Percentiles rank a stretch among this genome's conserved stretches.
phyloP scores from a whole-genome alignment of 2,888 invertebrate species.

The Beris morrisii region DNA sequence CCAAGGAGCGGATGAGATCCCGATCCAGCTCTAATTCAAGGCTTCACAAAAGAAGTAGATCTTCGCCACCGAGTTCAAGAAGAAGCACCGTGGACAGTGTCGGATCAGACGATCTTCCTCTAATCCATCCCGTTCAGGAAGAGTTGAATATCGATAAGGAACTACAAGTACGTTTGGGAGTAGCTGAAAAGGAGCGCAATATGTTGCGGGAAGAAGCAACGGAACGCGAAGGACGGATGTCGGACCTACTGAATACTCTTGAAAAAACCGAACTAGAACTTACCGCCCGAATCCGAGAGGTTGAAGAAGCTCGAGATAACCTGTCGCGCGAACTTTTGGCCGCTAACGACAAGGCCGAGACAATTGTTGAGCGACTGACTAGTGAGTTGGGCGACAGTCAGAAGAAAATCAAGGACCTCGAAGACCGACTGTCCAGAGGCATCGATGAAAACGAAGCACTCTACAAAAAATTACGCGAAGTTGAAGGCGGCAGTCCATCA shows the following conservation, averaged over 20 bases:
- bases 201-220: slow-evolving; percentile 73
- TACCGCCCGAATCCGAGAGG: slow-evolving; percentile 69
- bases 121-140: slow-evolving; percentile 51
- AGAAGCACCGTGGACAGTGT: slow-evolving; percentile 68
- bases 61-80: slow-evolving; percentile 64
- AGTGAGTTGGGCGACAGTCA: slow-evolving; percentile 70
- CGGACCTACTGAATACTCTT: slow-evolving; percentile 73
- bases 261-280: slow-evolving; percentile 78
- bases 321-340: slow-evolving; percentile 65
- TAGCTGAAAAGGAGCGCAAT: slow-evolving; percentile 72
- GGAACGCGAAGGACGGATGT: slow-evolving; percentile 72
- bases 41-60: slow-evolving; percentile 63
- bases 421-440: slow-evolving; percentile 64
- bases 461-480: slow-evolving; percentile 70
- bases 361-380: slow-evolving; percentile 70
- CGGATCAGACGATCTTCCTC: slow-evolving; percentile 60
- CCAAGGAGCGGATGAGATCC: slow-evolving; percentile 65
- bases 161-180: slow-evolving; percentile 69
- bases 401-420: slow-evolving; percentile 55
- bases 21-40: slow-evolving; percentile 59
- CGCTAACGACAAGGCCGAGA: slow-evolving; percentile 69
- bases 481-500: slow-evolving; percentile 61
- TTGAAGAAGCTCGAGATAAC: slow-evolving; percentile 69
- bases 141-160: slow-evolving; percentile 59
- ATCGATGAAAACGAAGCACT: slow-evolving; percentile 77